These are phyloP conservation scores for Cricetomys ansorgei DNA, from an alignment of 2,113 vertebrate genomes.

Conservation along the genomic window DNA sequence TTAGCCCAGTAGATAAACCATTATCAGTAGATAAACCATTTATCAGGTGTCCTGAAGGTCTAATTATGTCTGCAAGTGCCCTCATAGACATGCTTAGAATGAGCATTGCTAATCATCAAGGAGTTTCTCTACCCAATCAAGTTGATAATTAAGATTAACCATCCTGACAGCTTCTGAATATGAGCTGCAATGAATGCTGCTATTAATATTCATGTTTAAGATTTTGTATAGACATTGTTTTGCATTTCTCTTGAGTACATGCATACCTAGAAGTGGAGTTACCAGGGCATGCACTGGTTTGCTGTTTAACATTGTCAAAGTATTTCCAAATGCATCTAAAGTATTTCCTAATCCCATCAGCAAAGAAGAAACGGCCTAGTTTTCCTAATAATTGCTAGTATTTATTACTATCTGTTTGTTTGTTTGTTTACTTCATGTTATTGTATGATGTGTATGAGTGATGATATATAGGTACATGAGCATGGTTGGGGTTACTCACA, in stretches of 20 bases:
- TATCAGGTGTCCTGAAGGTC: background rate
- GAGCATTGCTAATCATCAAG: background rate
- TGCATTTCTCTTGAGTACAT: background rate
- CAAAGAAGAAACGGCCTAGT: background rate
- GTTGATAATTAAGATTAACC: background rate
- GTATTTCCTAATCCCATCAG: background rate
- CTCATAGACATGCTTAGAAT: background rate
- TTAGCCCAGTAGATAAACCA: background rate
- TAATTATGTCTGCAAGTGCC: background rate
- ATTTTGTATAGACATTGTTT: background rate
- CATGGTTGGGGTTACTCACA: background rate
- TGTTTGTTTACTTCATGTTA: background rate
- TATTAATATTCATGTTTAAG: background rate
- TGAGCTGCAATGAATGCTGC: background rate
- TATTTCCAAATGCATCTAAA: background rate
- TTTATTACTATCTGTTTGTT: background rate
- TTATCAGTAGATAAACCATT: background rate
- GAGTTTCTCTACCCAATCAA: background rate
- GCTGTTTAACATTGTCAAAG: background rate
- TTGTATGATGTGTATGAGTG: background rate
- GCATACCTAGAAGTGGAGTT: background rate
- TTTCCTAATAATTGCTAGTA: background rate
- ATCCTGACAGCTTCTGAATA: background rate
- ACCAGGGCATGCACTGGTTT: background rate
- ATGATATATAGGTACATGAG: background rate